Conservation (phyloP, 2,888 invertebrate genomes). For the Epirrhoe alternata region DNA sequence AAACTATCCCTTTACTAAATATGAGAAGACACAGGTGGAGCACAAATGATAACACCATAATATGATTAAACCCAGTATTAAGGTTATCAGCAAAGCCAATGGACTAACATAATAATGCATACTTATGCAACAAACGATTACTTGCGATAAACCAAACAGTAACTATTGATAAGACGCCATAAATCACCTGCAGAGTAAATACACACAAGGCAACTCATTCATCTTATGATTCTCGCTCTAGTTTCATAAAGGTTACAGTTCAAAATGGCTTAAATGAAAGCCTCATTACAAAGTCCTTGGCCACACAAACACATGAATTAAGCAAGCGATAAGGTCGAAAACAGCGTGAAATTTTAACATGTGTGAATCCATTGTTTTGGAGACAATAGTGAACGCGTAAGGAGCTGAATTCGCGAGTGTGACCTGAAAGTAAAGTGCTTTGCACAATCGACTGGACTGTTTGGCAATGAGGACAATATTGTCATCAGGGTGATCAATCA, state of each 20-base stretch:
- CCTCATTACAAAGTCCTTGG: slow-evolving; percentile 2
- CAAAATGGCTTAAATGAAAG: not conserved
- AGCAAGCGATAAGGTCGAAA: slow-evolving; percentile 7
- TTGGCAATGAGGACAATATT: slow-evolving; percentile 30
- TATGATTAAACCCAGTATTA: not conserved
- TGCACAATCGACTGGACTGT: slow-evolving; percentile 37
- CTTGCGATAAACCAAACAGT: slow-evolving; percentile 21
- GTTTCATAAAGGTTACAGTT: slow-evolving; percentile 2
- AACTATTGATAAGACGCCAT: slow-evolving; percentile 28
- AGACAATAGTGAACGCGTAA: slow-evolving; percentile 57
- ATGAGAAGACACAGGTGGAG: too few species aligned
- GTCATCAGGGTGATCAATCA: slow-evolving; percentile 24
- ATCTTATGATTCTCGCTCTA: not conserved
- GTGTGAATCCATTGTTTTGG: slow-evolving; percentile 54
- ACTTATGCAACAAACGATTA: slow-evolving; percentile 40
- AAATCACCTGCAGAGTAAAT: slow-evolving; percentile 33
- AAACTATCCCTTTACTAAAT: too few species aligned
- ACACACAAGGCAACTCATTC: slow-evolving; percentile 5
- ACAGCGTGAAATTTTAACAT: slow-evolving; percentile 11
- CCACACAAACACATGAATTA: slow-evolving; percentile 6
- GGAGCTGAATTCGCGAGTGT: slow-evolving; percentile 57
- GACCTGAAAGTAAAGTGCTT: slow-evolving; percentile 41
- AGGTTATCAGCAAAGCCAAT: slow-evolving; percentile 24
- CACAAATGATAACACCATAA: too few species aligned
- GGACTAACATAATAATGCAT: slow-evolving; percentile 30